These are phyloP conservation scores for Pampus argenteus DNA, from an alignment of 2,797 vertebrate genomes.

Conservation along the genomic window DNA sequence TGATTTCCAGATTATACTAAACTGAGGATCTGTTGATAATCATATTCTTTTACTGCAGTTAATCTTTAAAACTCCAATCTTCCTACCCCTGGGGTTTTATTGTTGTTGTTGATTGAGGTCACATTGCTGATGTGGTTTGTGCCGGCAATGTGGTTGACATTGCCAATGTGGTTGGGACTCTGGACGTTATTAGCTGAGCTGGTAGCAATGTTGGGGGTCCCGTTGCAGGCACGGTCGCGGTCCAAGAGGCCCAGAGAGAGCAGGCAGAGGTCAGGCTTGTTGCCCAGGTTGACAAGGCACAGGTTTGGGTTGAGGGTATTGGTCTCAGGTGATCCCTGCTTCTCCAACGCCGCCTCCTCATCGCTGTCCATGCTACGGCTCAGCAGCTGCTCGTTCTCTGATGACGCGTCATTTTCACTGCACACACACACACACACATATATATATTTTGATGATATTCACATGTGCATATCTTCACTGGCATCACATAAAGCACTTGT, in stretches of 20 bases:
- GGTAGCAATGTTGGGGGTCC: slow-evolving; percentile 40
- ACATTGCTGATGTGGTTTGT: slow-evolving; percentile 73
- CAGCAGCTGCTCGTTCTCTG: slow-evolving; percentile 96
- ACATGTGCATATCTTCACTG: slow-evolving; percentile 9
- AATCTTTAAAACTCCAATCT: slow-evolving; percentile 25
- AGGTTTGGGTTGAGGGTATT: slow-evolving; percentile 55
- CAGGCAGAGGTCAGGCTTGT: slow-evolving; percentile 90
- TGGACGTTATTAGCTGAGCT: slow-evolving; percentile 55
- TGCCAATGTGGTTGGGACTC: slow-evolving; percentile 69
- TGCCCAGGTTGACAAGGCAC: slow-evolving; percentile 74
- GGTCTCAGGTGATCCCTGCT: slow-evolving; percentile 86
- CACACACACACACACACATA: slow-evolving; percentile 20
- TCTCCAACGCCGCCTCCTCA: slow-evolving; percentile 93
- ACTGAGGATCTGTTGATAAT: slow-evolving; percentile 48
- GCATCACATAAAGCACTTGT: not conserved
- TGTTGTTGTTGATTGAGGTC: slow-evolving; percentile 81
- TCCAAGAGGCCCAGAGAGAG: slow-evolving; percentile 93
- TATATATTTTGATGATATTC: not conserved
- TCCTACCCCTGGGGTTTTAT: slow-evolving; percentile 92
- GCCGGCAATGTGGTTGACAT: slow-evolving; percentile 67
- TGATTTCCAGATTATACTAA: slow-evolving; percentile 48
- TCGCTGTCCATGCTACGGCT: slow-evolving; percentile 98
- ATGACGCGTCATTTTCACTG: slow-evolving; percentile 98
- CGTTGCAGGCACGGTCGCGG: slow-evolving; percentile 86
- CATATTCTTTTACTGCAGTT: slow-evolving; percentile 20